Base-by-base conservation (phyloP, 2,113 vertebrate species). In the Motacilla tschutschensis region DNA sequence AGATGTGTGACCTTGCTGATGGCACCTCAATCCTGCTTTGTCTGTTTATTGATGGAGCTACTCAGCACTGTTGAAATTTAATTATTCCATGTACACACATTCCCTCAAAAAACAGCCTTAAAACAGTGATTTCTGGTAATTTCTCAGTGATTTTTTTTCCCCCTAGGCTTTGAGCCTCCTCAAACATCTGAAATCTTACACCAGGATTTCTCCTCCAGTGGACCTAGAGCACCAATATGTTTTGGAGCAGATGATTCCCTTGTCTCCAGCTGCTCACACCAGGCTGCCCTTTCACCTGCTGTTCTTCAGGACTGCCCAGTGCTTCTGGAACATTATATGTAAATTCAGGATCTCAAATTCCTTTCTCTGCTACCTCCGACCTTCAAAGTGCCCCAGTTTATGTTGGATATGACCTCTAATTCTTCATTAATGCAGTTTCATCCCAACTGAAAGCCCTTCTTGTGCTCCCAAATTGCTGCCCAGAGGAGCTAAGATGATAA, bases 251-350 rank as follows among this genome's bases (percentile, higher is more conserved):
- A 59, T 92, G 26, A 96, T 98, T 59, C 93, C 98, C 46, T 92
- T 98, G 46, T 96, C 97, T 18, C 82, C 96, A 14, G 91, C 98
- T 75, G 97, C 98, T 72, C 95, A 97, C 66, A 97, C 83, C 60
- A 97, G 99, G 55, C 96, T 99, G 80, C 99, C 99, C 63, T 99
- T 99, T 87, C 99, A 99, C 79, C 95, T 99, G 21, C 95, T 98
- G 75, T 97, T 99, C 64, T 97, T 99, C 81, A 97, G 98, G 95
- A 98, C 97, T n/a, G 85, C 96, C 31, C 95, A 97, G 8, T 98
- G 96, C 92, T 98, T 98, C 96, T 99, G 98, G 99, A 98, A 97
- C 79, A 98, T 99, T 79, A 96, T 99, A 57, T 97, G 99, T 99
- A 93, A 67, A 98, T 98, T 64, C 55, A 63, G 47, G 28, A 29